Conservation (phyloP, 1,140 invertebrate genomes). For the Ridgeia piscesae region DNA sequence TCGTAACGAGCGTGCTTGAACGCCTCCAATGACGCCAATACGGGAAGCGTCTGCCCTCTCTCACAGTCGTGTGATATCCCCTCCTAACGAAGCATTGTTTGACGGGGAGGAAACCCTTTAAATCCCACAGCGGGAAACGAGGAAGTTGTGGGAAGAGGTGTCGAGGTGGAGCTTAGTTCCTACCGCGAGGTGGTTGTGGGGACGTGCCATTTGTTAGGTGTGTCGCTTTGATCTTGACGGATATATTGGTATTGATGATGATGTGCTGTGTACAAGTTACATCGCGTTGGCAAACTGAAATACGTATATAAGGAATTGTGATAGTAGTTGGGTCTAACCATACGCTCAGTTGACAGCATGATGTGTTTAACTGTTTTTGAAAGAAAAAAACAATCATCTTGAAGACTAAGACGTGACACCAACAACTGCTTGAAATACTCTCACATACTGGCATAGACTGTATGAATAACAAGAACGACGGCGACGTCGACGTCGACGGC, state of each 20-base stretch:
- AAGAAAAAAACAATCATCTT: no score
- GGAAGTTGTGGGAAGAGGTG: background rate
- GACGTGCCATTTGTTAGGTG: background rate
- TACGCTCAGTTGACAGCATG: no score
- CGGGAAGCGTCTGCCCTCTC: background rate
- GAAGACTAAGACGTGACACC: no score
- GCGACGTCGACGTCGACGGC: no score
- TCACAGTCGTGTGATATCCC: background rate
- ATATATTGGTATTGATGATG: background rate
- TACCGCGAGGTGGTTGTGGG: background rate
- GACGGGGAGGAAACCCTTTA: background rate
- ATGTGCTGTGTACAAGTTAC: background rate
- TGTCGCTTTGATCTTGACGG: background rate
- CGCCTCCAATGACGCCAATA: background rate
- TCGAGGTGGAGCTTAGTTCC: background rate
- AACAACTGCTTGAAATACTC: no score
- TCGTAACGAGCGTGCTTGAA: background rate
- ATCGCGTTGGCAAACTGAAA: background rate
- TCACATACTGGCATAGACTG: no score
- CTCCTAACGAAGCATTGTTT: background rate
- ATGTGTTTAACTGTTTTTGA: no score
- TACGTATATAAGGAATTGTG: background rate
- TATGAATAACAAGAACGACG: no score
- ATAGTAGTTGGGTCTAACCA: no score
- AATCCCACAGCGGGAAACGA: background rate